phyloP scores from a whole-genome alignment of 37 sponge, comb jelly and placozoan species.

The Oopsacas minuta region DNA sequence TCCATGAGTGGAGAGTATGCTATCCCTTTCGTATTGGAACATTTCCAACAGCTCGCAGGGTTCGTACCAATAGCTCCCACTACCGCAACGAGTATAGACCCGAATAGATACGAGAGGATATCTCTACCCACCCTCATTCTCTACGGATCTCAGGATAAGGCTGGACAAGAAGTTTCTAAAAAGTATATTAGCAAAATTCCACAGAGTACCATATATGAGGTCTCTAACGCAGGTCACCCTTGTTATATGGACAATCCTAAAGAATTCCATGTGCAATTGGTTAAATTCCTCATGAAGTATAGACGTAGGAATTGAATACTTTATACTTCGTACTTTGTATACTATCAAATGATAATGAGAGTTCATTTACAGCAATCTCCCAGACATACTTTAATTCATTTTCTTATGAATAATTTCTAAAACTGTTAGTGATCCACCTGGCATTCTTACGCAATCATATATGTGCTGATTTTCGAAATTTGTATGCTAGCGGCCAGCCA shows the following conservation, averaged over 20 bases:
- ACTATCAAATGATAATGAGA: too few species aligned
- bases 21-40: slow-evolving; percentile 25
- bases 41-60: slow-evolving; percentile 21
- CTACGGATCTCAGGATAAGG: slow-evolving; percentile 17
- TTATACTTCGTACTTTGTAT: too few species aligned
- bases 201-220: background rate
- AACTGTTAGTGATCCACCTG: too few species aligned
- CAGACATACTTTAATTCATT: too few species aligned
- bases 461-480: too few species aligned
- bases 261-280: slow-evolving; percentile 20
- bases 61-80: slow-evolving; percentile 35
- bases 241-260: slow-evolving; percentile 27
- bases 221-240: slow-evolving; percentile 22
- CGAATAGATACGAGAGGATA: background rate
- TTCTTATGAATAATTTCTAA: too few species aligned
- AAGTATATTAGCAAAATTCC: slow-evolving; percentile 18
- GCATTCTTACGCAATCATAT: too few species aligned
- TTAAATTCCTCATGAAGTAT: slow-evolving; percentile 19
- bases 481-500: too few species aligned
- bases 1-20: slow-evolving; percentile 38
- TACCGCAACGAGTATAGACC: background rate
- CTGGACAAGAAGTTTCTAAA: slow-evolving; percentile 4
- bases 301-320: slow-evolving; percentile 2
- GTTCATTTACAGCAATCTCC: too few species aligned
- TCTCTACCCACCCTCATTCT: slow-evolving; percentile 22